phyloP scores from a whole-genome alignment of 1,140 invertebrate genomes.

The Phenacoccus solenopsis region DNA sequence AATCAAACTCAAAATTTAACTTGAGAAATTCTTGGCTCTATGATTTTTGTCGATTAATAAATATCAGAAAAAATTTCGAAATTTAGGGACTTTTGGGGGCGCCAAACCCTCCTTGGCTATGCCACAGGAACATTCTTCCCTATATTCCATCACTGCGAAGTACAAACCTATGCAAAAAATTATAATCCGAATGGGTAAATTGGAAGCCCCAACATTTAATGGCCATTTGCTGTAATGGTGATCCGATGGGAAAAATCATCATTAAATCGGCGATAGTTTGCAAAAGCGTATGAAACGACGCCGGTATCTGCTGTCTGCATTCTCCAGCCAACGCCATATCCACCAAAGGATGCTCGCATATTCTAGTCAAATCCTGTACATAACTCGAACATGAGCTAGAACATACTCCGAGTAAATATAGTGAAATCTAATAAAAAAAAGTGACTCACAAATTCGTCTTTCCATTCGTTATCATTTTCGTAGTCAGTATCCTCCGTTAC shows the following conservation, averaged over 20 bases:
- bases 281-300: constrained; percentile 73
- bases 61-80: too few relatives aligned
- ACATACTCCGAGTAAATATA: too few relatives aligned
- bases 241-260: constrained; percentile 74
- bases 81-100: not conserved
- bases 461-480: constrained; percentile 14
- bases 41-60: too few relatives aligned
- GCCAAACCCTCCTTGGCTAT: not conserved
- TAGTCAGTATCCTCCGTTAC: constrained; percentile 31
- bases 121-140: too few relatives aligned
- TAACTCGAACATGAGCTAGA: too few relatives aligned
- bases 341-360: constrained; percentile 67
- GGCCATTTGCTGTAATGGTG: constrained; percentile 78
- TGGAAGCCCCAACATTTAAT: constrained; percentile 85
- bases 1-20: not conserved
- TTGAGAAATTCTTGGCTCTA: not conserved
- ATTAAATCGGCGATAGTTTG: constrained; percentile 88
- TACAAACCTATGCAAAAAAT: constrained; percentile 73
- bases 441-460: constrained; percentile 9
- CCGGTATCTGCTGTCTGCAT: constrained; percentile 61
- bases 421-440: too few relatives aligned
- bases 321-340: constrained; percentile 69
- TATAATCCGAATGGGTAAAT: constrained; percentile 77
- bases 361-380: constrained; percentile 41
- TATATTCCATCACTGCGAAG: too few relatives aligned